These are phyloP conservation scores for Chondrilla cf. caribensis DNA, from an alignment of 37 sponge, comb jelly and placozoan genomes.

Conservation along the genomic window DNA sequence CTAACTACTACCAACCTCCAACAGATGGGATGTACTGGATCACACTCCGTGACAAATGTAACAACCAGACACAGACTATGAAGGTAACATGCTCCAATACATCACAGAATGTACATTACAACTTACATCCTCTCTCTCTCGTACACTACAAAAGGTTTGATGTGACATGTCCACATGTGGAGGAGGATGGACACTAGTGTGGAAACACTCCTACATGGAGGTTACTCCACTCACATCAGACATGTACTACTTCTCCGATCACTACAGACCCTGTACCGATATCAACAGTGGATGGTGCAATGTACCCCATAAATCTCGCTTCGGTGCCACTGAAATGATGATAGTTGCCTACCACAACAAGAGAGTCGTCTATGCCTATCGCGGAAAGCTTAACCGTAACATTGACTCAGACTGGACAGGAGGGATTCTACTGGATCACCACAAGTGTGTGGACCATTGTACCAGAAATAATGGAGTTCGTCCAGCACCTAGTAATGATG, in stretches of 20 bases:
- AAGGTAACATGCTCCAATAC: too few species aligned
- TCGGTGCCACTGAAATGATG: slow-evolving; percentile 26
- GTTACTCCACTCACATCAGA: background rate
- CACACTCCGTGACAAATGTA: too few species aligned
- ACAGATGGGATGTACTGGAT: too few species aligned
- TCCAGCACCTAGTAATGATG: slow-evolving; percentile 21
- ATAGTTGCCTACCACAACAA: slow-evolving; percentile 32
- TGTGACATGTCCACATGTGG: slow-evolving; percentile 12
- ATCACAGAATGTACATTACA: too few species aligned
- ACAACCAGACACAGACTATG: too few species aligned
- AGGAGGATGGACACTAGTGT: slow-evolving; percentile 10
- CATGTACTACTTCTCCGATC: background rate
- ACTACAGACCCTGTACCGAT: background rate
- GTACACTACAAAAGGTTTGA: background rate
- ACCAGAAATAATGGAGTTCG: background rate
- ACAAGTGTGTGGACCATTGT: slow-evolving; percentile 22
- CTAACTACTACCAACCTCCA: too few species aligned
- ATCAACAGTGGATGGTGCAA: slow-evolving; percentile 17
- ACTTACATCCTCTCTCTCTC: too few species aligned
- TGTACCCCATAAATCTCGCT: background rate
- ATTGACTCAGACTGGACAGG: slow-evolving; percentile 31
- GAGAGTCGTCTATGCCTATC: slow-evolving; percentile 19
- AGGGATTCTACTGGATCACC: background rate
- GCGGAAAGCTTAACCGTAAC: slow-evolving; percentile 14
- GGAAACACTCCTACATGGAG: slow-evolving; percentile 15